A percentile compares a stretch with the other conserved stretches of the same genome.
Conservation (phyloP, 2,888 invertebrate genomes). For the Cenopis cana region DNA sequence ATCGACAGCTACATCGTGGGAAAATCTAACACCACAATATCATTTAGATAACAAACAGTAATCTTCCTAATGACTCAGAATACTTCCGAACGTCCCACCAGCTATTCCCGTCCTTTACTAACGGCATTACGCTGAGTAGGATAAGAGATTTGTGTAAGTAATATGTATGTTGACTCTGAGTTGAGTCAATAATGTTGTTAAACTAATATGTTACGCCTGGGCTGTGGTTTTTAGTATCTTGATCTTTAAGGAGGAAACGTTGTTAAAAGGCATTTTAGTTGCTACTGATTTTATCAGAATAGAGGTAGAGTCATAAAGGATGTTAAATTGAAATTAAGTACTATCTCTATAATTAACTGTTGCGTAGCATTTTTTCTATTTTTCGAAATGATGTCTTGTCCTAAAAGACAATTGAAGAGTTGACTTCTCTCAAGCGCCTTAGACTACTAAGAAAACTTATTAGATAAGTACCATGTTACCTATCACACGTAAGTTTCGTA, state of each 20-base stretch:
- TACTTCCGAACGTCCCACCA: slow-evolving; percentile 6
- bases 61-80: slow-evolving; percentile 42
- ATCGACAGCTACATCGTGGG: slow-evolving; percentile 35
- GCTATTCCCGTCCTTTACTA: slow-evolving; percentile 22
- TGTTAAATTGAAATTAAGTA: too few relatives aligned
- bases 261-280: slow-evolving; percentile 8
- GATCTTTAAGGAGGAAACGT: slow-evolving; percentile 10
- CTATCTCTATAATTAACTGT: too few relatives aligned
- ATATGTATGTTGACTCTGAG: slow-evolving; percentile 19
- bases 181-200: slow-evolving; percentile 42
- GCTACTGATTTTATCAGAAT: not conserved
- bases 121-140: not conserved
- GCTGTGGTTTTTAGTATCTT: slow-evolving; percentile 11
- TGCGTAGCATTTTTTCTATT: too few relatives aligned
- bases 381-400: too few relatives aligned
- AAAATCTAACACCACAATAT: slow-evolving; percentile 38
- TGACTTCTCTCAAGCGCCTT: not conserved
- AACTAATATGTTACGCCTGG: slow-evolving; percentile 26
- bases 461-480: too few relatives aligned
- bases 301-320: too few relatives aligned
- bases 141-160: slow-evolving; percentile 12
- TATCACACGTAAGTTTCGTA: not conserved
- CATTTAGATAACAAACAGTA: slow-evolving; percentile 45
- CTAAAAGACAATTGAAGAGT: not conserved
- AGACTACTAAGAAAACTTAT: too few relatives aligned